Conservation (phyloP, 2,113 vertebrate species). For the Forbesichthys agassizii region DNA sequence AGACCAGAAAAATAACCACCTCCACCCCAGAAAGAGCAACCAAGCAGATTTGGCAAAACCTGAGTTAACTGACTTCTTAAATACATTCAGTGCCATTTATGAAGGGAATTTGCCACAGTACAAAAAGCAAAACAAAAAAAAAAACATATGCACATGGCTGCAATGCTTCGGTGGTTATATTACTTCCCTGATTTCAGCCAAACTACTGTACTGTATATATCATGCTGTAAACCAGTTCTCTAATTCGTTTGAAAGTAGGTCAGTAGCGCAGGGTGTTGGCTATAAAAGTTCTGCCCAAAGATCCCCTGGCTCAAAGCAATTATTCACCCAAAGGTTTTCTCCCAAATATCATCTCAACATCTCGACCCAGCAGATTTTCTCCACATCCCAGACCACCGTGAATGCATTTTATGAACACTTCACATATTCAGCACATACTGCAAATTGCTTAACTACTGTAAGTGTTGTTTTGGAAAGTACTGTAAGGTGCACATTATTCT, state of each 20-base stretch:
- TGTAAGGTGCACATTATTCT: too few species aligned
- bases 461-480: too few species aligned
- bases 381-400: constrained; percentile 13
- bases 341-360: constrained; percentile 11
- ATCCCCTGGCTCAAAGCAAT: constrained; percentile 61
- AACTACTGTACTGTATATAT: too few species aligned
- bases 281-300: constrained; percentile 55
- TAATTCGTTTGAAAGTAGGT: constrained; percentile 75
- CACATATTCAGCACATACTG: too few species aligned
- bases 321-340: constrained; percentile 45
- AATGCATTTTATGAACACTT: neutral
- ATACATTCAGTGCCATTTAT: too few species aligned
- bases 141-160: neutral
- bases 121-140: neutral
- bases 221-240: constrained; percentile 35
- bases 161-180: constrained; percentile 23
- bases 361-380: constrained; percentile 31
- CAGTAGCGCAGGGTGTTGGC: constrained; percentile 51
- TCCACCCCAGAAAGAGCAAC: too few species aligned
- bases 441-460: too few species aligned
- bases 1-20: too few species aligned
- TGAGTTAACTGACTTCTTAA: too few species aligned
- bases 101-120: too few species aligned
- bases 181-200: constrained; percentile 37
- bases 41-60: too few species aligned